Evolutionary conservation across 2,888 invertebrate species (phyloP), one percentile per base, ranked within the genome.

Genomic region (Cephus rjabovi): DNA sequence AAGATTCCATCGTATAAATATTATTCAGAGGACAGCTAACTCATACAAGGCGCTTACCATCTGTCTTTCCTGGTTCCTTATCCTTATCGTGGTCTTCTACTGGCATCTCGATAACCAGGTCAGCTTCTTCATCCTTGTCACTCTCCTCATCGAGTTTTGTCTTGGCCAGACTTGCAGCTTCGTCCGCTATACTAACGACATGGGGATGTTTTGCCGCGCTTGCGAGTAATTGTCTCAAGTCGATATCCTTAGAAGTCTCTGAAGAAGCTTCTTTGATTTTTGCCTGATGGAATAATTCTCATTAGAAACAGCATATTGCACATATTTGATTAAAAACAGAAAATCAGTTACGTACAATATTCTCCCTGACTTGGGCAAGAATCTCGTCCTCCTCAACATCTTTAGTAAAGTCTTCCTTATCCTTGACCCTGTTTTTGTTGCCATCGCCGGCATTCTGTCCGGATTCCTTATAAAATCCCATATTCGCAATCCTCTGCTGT

Each of bases 221-320:
- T 33, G 84, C 81, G 56, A 92, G 82, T 34, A 92, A 81, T 79
- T 92, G 92, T 69, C 93, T 88, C 34, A 92, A 90, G 85, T 93
- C 93, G 3, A 92, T 84, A 80, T 93, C 93, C 81, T 91, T 91
- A 23, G 87, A 81, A 74, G 86, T 83, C 23, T 89, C 81, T 69
- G 80, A 74, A 33, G 79, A 76, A 1, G 82, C 34, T 33, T 78
- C 80, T 31, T 86, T 86, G 69, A 84, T 85, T 56, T 86, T 88
- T 74, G 82, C 81, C 86, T 87, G 69, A 35, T 77, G 40, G 15
- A 71, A 34, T 40, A 73, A 78, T 74, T 69, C 34, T 69, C 11
- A 73, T 12, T 73, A 35, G 11, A 76, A 73, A 34, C 23, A 73
- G 37, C n/a, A 31, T 34, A 15, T 30, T 15, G 11, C 9, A 68